Evolutionary conservation across 2,113 vertebrate species (phyloP).

Genomic region (Poecilia latipinna): DNA sequence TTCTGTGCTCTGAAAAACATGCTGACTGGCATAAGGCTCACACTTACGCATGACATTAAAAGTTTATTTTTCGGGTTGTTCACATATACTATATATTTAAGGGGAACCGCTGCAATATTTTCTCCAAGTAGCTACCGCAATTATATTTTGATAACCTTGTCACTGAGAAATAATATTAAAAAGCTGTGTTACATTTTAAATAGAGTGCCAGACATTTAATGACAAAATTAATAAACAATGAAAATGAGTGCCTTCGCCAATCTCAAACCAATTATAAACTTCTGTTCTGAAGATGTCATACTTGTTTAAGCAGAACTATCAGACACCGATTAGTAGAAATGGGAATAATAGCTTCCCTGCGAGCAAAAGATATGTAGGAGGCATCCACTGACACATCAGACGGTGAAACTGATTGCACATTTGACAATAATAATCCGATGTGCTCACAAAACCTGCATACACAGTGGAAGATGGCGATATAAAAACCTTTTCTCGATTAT

Average conservation of each 20-base stretch:
- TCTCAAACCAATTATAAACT: neutral
- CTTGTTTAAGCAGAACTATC: conserved; percentile 2
- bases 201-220: neutral
- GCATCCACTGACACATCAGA: conserved; percentile 12
- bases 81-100: conserved; percentile 1
- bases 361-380: neutral
- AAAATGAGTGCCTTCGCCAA: neutral
- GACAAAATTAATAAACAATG: neutral
- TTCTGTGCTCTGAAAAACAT: conserved; percentile 2
- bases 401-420: conserved; percentile 19
- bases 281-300: neutral
- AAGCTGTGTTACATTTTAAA: neutral
- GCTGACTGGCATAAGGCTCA: neutral
- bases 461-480: neutral
- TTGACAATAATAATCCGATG: conserved; percentile 14
- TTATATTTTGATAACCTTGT: too few relatives aligned
- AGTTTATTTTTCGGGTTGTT: neutral
- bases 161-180: neutral
- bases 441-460: neutral
- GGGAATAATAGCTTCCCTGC: neutral
- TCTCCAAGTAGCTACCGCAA: neutral
- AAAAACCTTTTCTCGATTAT: neutral
- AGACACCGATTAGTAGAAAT: neutral
- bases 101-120: neutral
- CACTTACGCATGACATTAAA: neutral